Evolutionary conservation across 1,140 invertebrate species (phyloP).

Genomic region (Zeugodacus cucurbitae): DNA sequence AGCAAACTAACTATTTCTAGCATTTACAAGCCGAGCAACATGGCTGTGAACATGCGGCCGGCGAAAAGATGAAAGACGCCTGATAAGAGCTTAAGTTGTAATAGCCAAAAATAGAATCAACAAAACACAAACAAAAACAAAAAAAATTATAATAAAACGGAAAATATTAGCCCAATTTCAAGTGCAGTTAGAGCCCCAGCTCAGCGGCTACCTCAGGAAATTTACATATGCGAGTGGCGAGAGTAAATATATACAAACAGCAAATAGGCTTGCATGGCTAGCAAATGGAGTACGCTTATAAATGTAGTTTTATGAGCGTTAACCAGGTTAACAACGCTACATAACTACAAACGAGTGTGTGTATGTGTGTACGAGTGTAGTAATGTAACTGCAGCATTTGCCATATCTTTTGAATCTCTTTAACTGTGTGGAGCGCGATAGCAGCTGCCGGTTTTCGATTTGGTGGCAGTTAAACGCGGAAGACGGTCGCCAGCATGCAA

Average conservation of each 20-base stretch:
- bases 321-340: not conserved
- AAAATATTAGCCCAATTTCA: slow-evolving; percentile 32
- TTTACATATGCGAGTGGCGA: not conserved
- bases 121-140: not conserved
- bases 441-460: slow-evolving; percentile 22
- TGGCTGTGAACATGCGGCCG: not conserved
- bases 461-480: not conserved
- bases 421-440: not conserved
- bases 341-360: not conserved
- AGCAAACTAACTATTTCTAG: not conserved
- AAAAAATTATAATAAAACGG: not conserved
- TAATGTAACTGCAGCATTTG: not conserved
- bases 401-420: slow-evolving; percentile 7
- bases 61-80: slow-evolving; percentile 10
- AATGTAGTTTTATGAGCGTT: not conserved
- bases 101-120: not conserved
- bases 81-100: slow-evolving; percentile 21
- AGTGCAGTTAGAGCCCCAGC: not conserved
- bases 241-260: not conserved
- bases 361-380: not conserved
- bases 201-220: not conserved
- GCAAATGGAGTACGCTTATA: not conserved
- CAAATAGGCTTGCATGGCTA: not conserved
- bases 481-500: not conserved
- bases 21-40: not conserved